Conservation (phyloP, 2,113 vertebrate species). For the Oenanthe oenanthe region DNA sequence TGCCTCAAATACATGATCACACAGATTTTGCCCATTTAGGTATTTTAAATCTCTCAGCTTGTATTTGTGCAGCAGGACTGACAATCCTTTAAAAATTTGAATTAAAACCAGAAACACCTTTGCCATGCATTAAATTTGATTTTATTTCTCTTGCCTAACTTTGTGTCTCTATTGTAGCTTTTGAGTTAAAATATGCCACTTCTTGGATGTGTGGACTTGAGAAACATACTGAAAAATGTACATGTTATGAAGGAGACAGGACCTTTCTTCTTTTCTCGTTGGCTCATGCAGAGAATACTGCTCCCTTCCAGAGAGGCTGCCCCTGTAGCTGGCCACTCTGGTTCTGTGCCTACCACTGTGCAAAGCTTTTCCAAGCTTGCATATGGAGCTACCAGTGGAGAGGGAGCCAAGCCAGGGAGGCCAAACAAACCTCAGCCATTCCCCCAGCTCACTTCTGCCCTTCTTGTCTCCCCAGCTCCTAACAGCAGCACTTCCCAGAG, state of each 20-base stretch:
- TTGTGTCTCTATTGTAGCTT: neutral
- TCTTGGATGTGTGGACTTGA: neutral
- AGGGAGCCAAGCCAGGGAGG: neutral
- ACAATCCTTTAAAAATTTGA: neutral
- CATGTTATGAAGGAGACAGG: neutral
- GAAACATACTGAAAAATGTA: neutral
- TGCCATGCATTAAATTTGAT: neutral
- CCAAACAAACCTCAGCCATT: neutral
- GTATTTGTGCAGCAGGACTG: neutral
- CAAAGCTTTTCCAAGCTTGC: neutral
- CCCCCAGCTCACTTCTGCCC: neutral
- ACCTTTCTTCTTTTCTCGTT: neutral
- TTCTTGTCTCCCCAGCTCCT: neutral
- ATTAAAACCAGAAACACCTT: neutral
- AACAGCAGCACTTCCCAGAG: rapidly evolving
- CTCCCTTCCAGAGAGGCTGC: neutral
- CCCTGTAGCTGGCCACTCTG: neutral
- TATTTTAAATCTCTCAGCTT: neutral
- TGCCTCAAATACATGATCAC: neutral
- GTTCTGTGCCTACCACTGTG: neutral
- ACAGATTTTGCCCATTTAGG: neutral
- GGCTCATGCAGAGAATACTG: neutral
- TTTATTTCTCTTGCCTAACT: neutral
- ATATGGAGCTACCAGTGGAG: neutral
- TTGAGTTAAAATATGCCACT: neutral